These are phyloP conservation scores for Crocidura indochinensis DNA, from an alignment of 2,797 vertebrate species.

Conservation along the genomic window DNA sequence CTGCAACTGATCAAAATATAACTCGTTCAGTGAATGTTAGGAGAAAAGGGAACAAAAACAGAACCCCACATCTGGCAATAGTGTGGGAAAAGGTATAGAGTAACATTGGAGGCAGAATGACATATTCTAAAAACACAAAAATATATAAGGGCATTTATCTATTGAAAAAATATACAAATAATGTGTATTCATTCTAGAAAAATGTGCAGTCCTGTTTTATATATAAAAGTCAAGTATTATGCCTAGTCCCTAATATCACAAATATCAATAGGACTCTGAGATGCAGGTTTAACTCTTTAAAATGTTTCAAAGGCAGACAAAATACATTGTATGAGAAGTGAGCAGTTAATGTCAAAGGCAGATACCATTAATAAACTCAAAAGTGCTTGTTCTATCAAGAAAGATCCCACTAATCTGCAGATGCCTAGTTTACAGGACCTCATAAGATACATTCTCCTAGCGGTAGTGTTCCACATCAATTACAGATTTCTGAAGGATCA, in stretches of 20 bases:
- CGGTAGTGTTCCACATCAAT: conserved; percentile 93
- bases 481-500: conserved; percentile 92
- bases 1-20: rapidly evolving
- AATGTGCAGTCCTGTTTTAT: not conserved
- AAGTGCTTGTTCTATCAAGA: conserved; percentile 88
- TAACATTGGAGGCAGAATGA: not conserved
- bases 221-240: conserved; percentile 32
- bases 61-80: not conserved
- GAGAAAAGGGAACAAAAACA: not conserved
- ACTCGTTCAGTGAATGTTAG: not conserved
- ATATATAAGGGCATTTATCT: not conserved
- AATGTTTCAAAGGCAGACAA: conserved; percentile 61
- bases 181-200: not conserved
- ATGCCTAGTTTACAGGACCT: conserved; percentile 89
- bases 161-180: not conserved
- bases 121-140: conserved; percentile 45
- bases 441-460: conserved; percentile 90
- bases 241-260: not conserved
- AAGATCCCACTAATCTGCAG: conserved; percentile 92
- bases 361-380: conserved; percentile 88
- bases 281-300: conserved; percentile 56
- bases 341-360: conserved; percentile 80
- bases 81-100: not conserved
- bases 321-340: conserved; percentile 66
- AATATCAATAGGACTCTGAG: conserved; percentile 9